Evolutionary conservation across 1,140 invertebrate genomes (phyloP).

Genomic region (Sarcophaga bullata): DNA sequence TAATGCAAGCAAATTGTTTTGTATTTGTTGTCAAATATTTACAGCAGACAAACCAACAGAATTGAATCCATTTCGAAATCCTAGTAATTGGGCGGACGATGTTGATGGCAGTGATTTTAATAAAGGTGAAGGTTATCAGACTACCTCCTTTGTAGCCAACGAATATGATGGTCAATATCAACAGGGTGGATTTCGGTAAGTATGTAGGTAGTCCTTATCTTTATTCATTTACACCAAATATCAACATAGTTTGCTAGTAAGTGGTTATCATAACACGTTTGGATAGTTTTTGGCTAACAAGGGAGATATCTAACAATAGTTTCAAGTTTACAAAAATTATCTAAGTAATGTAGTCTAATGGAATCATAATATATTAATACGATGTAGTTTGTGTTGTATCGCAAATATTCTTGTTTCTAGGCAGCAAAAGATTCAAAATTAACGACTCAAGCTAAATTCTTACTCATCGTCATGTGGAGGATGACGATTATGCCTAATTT

Average conservation of each 20-base stretch:
- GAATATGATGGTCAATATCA: constrained; percentile 63
- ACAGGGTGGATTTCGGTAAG: constrained; percentile 65
- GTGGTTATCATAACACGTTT: neutral
- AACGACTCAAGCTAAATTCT: too few species aligned
- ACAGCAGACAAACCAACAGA: constrained; percentile 53
- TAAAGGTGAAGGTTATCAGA: constrained; percentile 54
- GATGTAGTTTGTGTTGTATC: too few species aligned
- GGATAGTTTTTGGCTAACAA: too few species aligned
- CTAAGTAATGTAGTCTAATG: too few species aligned
- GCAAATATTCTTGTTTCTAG: too few species aligned
- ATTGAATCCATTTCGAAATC: constrained; percentile 64
- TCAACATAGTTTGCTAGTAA: neutral
- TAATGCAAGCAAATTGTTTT: neutral
- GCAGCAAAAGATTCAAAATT: too few species aligned
- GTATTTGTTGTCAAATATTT: constrained; percentile 25
- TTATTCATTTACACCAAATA: too few species aligned
- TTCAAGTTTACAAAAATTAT: too few species aligned
- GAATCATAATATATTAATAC: too few species aligned
- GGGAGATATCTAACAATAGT: too few species aligned
- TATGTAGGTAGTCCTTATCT: neutral
- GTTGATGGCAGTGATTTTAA: constrained; percentile 50
- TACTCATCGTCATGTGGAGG: too few species aligned
- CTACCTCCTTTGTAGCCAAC: constrained; percentile 58
- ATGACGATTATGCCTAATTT: too few species aligned
- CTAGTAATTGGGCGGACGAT: constrained; percentile 53